Evolutionary conservation across 1,140 invertebrate genomes (phyloP), one percentile per base, ranked within the genome.

Genomic region (Phymorhynchus buccinoides): DNA sequence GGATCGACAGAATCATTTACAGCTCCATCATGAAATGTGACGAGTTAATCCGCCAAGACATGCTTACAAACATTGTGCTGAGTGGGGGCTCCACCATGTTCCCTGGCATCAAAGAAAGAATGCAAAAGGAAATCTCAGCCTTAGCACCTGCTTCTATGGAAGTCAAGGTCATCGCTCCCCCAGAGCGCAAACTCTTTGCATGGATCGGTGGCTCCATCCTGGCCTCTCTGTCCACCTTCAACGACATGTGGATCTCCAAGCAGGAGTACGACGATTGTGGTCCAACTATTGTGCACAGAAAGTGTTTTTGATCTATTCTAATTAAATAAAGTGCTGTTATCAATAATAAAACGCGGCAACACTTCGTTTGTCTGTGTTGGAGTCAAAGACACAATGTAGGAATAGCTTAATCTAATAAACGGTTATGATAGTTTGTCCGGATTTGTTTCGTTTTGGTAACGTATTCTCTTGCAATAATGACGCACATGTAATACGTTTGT

Each of bases 261-360:
- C 90, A 94, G 85, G 96, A 97, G 91, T 97, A 97, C 94, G 96
- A 97, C 93, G 97, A 98, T 93, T 97, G 96, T 90, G 97, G 97
- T 88, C 97, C 97, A 32, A 81, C 83, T 4, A 86, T 88, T 81
- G 86, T 88, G 7, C 88, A 88, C 71, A 86, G 86, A 56, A 88
- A 88, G 80, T 88, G 88, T 48, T 86, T 88, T n/a, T 88, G 78
- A 85, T n/a, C n/a, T n/a, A n/a, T n/a, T n/a, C n/a, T n/a, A n/a
- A n/a, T n/a, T n/a, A n/a, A n/a, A n/a, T n/a, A n/a, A n/a, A n/a
- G n/a, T n/a, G n/a, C n/a, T n/a, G n/a, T n/a, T n/a, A n/a, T n/a
- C n/a, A n/a, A n/a, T n/a, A n/a, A n/a, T n/a, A n/a, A n/a, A n/a
- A n/a, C n/a, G n/a, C n/a, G n/a, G n/a, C n/a, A n/a, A n/a, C n/a